Conservation (phyloP, 2,888 invertebrate genomes). For the Ichneumon xanthorius region DNA sequence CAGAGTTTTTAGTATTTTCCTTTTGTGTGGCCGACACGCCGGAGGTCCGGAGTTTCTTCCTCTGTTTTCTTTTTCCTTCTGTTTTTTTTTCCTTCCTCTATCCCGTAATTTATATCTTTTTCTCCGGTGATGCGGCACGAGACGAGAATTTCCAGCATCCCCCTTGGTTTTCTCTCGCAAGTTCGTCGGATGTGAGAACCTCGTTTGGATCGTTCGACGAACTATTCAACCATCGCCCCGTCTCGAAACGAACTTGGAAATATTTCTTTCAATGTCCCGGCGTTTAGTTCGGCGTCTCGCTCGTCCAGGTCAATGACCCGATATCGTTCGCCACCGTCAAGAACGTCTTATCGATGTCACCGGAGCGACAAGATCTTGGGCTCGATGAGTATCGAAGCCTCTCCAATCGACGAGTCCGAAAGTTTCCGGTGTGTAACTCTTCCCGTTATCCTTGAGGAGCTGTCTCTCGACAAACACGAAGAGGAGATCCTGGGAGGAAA, state of each 20-base stretch:
- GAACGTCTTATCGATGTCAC: not conserved
- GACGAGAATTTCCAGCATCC: too few relatives aligned
- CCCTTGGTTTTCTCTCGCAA: too few relatives aligned
- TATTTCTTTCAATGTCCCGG: too few relatives aligned
- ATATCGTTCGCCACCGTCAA: not conserved
- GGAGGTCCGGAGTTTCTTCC: slow-evolving; percentile 24
- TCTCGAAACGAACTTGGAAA: too few relatives aligned
- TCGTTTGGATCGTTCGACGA: too few relatives aligned
- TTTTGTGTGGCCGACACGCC: slow-evolving; percentile 40
- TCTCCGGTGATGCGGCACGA: too few relatives aligned
- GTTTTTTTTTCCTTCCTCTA: slow-evolving; percentile 15
- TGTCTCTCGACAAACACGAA: slow-evolving; percentile 3
- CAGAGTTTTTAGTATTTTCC: slow-evolving; percentile 51
- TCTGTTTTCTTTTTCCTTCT: slow-evolving; percentile 1
- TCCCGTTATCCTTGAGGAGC: not conserved
- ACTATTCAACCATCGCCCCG: too few relatives aligned
- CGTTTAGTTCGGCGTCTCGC: not conserved
- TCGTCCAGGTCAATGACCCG: not conserved
- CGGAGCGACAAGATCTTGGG: not conserved
- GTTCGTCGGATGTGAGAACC: too few relatives aligned
- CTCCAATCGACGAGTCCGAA: not conserved
- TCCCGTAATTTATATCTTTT: slow-evolving; percentile 2
- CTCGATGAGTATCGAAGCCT: not conserved
- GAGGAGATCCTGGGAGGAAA: slow-evolving; percentile 32
- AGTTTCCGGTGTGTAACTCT: not conserved